Evolutionary conservation across 2,113 vertebrate species (phyloP).

Genomic region (Meriones unguiculatus): DNA sequence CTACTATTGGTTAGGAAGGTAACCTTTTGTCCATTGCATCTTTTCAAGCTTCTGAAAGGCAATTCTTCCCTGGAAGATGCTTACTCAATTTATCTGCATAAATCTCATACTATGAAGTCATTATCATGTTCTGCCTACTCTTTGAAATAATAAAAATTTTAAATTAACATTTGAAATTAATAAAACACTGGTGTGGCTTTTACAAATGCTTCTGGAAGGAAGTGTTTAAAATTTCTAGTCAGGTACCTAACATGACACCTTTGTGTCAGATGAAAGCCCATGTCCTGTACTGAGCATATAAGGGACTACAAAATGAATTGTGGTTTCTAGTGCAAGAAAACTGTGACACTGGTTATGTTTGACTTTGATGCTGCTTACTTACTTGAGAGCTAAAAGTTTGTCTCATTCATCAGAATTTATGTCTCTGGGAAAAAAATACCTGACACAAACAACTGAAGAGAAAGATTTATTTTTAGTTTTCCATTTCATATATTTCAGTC

Average conservation of each 20-base stretch:
- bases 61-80: background rate
- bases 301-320: background rate
- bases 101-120: background rate
- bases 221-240: background rate
- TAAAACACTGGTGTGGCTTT: background rate
- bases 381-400: background rate
- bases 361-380: background rate
- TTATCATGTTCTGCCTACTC: background rate
- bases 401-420: background rate
- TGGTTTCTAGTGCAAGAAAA: background rate
- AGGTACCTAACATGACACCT: background rate
- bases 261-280: background rate
- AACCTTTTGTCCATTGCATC: background rate
- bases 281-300: background rate
- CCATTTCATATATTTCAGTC: background rate
- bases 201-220: slow-evolving; percentile 3
- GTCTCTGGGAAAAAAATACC: background rate
- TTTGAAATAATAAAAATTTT: background rate
- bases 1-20: background rate
- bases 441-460: background rate
- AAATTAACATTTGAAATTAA: background rate
- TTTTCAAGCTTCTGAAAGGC: background rate
- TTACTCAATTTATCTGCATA: background rate
- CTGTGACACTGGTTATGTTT: background rate
- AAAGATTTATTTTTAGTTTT: background rate